phyloP scores from a whole-genome alignment of 2,113 vertebrate genomes.

The Charina bottae region DNA sequence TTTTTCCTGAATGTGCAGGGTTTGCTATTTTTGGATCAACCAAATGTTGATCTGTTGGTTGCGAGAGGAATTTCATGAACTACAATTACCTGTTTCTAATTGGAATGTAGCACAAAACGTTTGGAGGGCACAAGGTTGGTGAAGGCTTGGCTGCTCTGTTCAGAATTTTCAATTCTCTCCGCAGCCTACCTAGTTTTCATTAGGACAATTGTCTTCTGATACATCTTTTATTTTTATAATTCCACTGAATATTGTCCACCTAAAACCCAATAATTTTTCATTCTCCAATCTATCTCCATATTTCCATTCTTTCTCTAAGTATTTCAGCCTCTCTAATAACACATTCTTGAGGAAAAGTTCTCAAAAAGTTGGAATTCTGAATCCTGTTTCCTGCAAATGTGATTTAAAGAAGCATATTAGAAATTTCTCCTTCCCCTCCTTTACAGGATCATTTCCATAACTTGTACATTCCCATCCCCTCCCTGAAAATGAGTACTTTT shows the following conservation, averaged over 20 bases:
- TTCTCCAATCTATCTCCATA: background rate
- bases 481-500: background rate
- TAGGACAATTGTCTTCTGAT: background rate
- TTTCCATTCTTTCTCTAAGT: background rate
- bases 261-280: background rate
- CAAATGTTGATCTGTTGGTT: no score
- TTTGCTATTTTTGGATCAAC: no score
- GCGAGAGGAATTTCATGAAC: no score
- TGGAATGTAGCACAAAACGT: background rate
- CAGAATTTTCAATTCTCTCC: background rate
- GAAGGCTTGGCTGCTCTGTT: background rate
- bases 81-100: no score
- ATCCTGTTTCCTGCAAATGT: conserved; percentile 4
- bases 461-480: background rate
- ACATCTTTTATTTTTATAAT: background rate
- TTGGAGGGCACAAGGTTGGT: background rate
- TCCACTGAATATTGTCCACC: background rate
- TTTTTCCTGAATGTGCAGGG: no score
- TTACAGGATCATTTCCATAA: background rate
- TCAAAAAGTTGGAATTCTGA: background rate
- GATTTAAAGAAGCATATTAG: background rate
- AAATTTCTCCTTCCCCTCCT: background rate
- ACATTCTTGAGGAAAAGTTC: background rate
- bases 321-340: background rate
- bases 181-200: background rate